Base-by-base conservation (phyloP, 2,797 vertebrate species). In the Poecilia gillii region DNA sequence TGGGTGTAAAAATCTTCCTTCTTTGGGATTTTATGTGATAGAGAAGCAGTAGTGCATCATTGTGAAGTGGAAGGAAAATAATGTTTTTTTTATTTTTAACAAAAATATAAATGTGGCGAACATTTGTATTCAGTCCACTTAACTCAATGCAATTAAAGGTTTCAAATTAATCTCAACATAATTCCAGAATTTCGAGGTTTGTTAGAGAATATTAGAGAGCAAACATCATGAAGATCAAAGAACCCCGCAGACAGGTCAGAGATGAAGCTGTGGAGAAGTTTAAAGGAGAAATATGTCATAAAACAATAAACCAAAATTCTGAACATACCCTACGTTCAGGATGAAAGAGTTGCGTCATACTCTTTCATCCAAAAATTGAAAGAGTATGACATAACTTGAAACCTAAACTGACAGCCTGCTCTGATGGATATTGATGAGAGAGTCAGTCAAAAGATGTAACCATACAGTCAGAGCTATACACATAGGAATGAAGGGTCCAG, bases 1-100 rank as follows among this genome's bases (percentile, higher is more conserved):
- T 95, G 83, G 80, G 78, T 72, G 13, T 18, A 75, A 71, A 81
- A 81, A 28, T 14, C 41, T 14, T 71, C 6, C 12, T 71, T 71
- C 14, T 45, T 45, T n/a, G 36, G 33, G 33, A 68, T 70, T 43
- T 71, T 71, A n/a, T 71, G 7, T 28, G 4, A 45, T 43, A 45
- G 25, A 45, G 9, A 43, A 45, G 39, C 41, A n/a, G 12, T 14
- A 28, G 68, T n/a, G 33, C 18, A 39, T 39, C 20, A 39, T 66
- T 39, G 4, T 18, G 33, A 3, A 18, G 62, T 3, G 2, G 62
- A 59, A 36, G 5, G 14, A 36, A 39, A 23, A 39, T 23, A 18
- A 66, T 59, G 13, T 28, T 41, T 41, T 39, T 41, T 41, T 41
- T 7, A 41, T 41, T 41, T 41, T 41, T 6, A 36, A 36, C 28